Base-by-base conservation (phyloP, 1,140 invertebrate species). In the Apocrypta bakeri region DNA sequence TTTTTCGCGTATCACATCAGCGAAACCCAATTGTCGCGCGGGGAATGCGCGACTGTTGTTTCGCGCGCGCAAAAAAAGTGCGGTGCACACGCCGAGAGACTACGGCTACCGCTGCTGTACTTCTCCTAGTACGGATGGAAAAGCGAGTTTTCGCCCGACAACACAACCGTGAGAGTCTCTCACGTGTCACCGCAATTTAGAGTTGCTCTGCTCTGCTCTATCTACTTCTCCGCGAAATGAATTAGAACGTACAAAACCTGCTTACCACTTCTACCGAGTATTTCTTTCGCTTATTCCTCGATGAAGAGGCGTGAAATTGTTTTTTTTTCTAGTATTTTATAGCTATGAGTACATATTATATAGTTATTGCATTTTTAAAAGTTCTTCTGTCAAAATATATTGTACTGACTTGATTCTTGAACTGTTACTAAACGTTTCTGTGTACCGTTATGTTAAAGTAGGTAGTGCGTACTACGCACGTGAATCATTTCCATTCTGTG, bases 171-270 rank as follows among this genome's bases (percentile, higher is more conserved):
- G 74, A 63, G 74, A 76, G 42, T 76, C 74, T 76, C 74, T 76
- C 74, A 76, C 74, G 74, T 76, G 74, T 76, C 74, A 76, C 48
- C 37, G 74, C 37, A 63, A 76, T 76, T 76, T 31, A 31, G n/a
- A 76, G 71, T 17, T 14, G 31, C 48, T 56, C 48, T 56, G 48
- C 48, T 56, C 48, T 56, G 48, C 48, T 56, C 48, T 66, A 66
- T 66, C 64, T 29, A 17, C 64, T 66, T 66, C 64, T 66, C 25
- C 31, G 27, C 33, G 29, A 71, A 71, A 71, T 71, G 68, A 71
- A 71, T 71, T 71, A 37, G 68, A 71, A 71, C 68, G 29, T 37
- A 71, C 31, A 71, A 31, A 71, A 71, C 68, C 27, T 33, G 27
- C 33, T 21, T 27, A 7, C 66, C 66, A 27, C 1, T 69, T 2